A percentile compares a stretch with the other conserved stretches of the same genome.
Conservation (phyloP, 1,140 invertebrate genomes). For the Leptopilina boulardi region DNA sequence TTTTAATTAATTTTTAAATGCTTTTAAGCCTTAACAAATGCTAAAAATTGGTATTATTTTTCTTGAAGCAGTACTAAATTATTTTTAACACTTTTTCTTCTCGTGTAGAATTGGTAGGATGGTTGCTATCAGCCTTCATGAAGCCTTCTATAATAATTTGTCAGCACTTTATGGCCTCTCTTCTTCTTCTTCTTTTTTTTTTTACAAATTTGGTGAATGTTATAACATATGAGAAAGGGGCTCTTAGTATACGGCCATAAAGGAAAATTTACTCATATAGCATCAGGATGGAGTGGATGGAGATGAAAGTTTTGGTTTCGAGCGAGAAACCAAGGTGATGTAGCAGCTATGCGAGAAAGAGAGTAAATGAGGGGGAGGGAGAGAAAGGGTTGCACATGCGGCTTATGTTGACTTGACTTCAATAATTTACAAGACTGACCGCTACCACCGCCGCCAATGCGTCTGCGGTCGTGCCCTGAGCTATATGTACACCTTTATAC, state of each 20-base stretch:
- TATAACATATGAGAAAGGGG: not conserved
- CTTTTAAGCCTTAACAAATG: too few species aligned
- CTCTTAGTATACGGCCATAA: not conserved
- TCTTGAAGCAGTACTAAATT: too few species aligned
- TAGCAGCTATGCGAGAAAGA: not conserved
- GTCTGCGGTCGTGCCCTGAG: slow-evolving; percentile 26
- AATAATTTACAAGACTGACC: slow-evolving; percentile 31
- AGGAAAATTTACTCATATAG: not conserved
- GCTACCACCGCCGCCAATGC: slow-evolving; percentile 22
- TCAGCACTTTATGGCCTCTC: too few species aligned
- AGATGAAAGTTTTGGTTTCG: slow-evolving; percentile 3
- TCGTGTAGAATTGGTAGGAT: too few species aligned
- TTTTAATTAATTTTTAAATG: too few species aligned
- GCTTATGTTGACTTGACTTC: not conserved
- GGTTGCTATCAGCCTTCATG: too few species aligned
- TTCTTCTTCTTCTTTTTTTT: too few species aligned
- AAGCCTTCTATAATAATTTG: not conserved
- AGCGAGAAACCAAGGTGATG: slow-evolving; percentile 11
- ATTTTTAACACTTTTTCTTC: too few species aligned
- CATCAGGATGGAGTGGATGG: not conserved
- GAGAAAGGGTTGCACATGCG: slow-evolving; percentile 3
- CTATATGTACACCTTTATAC: not conserved
- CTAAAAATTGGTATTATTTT: too few species aligned
- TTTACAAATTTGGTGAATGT: too few species aligned
- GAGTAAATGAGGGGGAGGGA: not conserved